Conservation (phyloP, 2,888 invertebrate genomes). For the Onchidella celtica region DNA sequence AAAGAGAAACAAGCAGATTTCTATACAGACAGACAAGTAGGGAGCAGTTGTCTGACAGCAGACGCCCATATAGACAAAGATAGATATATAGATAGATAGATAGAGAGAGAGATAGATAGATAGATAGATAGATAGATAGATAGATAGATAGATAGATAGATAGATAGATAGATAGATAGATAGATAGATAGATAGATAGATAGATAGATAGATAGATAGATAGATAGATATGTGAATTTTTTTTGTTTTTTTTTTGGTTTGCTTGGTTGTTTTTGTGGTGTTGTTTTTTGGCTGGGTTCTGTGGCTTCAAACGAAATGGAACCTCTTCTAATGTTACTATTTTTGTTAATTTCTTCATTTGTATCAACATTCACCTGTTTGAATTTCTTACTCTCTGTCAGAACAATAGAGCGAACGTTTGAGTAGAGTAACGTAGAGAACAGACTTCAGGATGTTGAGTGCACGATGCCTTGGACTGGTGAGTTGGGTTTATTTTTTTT, state of each 20-base stretch:
- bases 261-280: not conserved
- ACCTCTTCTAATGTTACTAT: no score
- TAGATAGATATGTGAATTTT: not conserved
- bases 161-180: not conserved
- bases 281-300: no score
- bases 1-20: not conserved
- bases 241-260: not conserved
- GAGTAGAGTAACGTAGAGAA: no score
- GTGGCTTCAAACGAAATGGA: no score
- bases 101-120: conserved; percentile 20
- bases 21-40: conserved; percentile 13
- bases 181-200: not conserved
- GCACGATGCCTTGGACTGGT: no score
- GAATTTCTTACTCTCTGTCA: no score
- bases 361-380: no score
- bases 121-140: conserved; percentile 12
- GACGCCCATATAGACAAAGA: no score
- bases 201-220: not conserved
- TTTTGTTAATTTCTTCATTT: no score
- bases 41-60: not conserved
- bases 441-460: no score
- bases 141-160: conserved; percentile 11
- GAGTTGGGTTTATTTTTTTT: not conserved
- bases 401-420: no score
- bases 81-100: conserved; percentile 27